These are phyloP conservation scores for Cybosia mesomella DNA, from an alignment of 2,888 invertebrate genomes.

Conservation along the genomic window DNA sequence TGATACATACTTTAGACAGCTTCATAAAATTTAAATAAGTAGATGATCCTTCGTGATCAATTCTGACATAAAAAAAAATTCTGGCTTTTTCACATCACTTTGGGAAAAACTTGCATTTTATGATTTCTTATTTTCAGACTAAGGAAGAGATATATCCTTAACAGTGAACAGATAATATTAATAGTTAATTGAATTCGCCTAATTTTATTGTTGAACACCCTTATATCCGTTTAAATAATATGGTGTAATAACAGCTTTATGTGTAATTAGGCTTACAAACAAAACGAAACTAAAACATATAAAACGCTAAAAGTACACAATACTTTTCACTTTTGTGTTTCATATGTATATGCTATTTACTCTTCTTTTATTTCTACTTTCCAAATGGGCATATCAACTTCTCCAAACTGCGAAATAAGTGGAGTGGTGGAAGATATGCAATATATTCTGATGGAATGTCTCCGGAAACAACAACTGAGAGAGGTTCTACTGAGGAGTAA, in stretches of 20 bases:
- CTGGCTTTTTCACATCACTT: constrained; percentile 18
- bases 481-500: too few relatives aligned
- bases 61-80: constrained; percentile 22
- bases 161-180: neutral
- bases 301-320: neutral
- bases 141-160: constrained; percentile 46
- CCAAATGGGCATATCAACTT: too few relatives aligned
- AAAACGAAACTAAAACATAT: neutral
- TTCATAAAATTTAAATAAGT: too few relatives aligned
- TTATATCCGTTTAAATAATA: too few relatives aligned
- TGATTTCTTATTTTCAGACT: constrained; percentile 51
- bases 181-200: neutral
- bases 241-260: neutral
- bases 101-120: constrained; percentile 58
- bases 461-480: too few relatives aligned
- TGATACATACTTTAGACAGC: too few relatives aligned
- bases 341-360: neutral
- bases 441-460: too few relatives aligned
- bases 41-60: too few relatives aligned
- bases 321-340: neutral
- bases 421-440: too few relatives aligned
- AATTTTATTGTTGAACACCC: too few relatives aligned
- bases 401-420: too few relatives aligned
- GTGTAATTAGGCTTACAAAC: neutral
- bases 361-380: constrained; percentile 13